phyloP scores from a whole-genome alignment of 2,797 vertebrate genomes.

The Schizopygopsis pylzovi region DNA sequence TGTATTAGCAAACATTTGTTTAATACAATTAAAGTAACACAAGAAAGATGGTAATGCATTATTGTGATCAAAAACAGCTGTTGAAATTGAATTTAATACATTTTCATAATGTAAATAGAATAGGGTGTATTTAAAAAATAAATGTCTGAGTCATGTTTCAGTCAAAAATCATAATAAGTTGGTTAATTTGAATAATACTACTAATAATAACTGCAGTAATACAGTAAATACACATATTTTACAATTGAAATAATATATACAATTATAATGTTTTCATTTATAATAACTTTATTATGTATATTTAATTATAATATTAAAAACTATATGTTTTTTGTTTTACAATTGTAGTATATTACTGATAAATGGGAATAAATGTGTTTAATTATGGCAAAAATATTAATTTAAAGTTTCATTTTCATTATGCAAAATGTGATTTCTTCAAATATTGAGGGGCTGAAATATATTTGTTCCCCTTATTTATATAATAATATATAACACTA shows the following conservation, averaged over 20 bases:
- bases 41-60: not conserved
- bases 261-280: not conserved
- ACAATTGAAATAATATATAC: not conserved
- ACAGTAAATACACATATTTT: too few relatives aligned
- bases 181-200: too few relatives aligned
- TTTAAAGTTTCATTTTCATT: not conserved
- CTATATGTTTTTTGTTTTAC: not conserved
- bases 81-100: not conserved
- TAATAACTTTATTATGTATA: not conserved
- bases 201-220: not conserved
- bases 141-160: not conserved
- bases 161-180: not conserved
- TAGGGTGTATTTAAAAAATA: not conserved
- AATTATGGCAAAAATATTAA: not conserved
- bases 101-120: not conserved
- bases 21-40: not conserved
- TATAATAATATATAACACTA: not conserved
- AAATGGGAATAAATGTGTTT: not conserved
- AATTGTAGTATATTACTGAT: not conserved
- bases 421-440: not conserved
- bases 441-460: not conserved
- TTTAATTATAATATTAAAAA: not conserved
- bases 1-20: constrained; percentile 10
- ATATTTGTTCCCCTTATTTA: not conserved
- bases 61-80: not conserved